These are phyloP conservation scores for Zoanthus sociatus DNA, from an alignment of 92 coral and sea anemone genomes.

Conservation along the genomic window DNA sequence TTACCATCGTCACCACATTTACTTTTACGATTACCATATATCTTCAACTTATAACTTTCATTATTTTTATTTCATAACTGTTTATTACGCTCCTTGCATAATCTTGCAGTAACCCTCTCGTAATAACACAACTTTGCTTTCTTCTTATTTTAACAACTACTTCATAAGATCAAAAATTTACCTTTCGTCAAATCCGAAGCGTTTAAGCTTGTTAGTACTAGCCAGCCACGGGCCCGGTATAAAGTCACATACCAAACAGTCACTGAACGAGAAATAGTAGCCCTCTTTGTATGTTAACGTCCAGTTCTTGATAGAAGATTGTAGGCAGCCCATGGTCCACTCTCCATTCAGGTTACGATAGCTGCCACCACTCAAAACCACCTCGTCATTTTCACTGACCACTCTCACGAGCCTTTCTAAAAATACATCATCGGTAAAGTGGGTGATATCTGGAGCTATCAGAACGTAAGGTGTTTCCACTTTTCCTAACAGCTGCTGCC, in stretches of 20 bases:
- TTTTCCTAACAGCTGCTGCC: slow-evolving; percentile 51
- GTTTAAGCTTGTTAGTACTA: slow-evolving; percentile 73
- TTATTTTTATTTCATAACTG: no score
- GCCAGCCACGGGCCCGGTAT: slow-evolving; percentile 94
- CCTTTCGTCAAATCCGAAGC: slow-evolving; percentile 78
- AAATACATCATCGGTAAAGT: slow-evolving; percentile 66
- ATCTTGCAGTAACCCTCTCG: no score
- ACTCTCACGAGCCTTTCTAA: slow-evolving; percentile 69
- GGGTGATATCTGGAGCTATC: slow-evolving; percentile 65
- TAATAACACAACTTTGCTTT: no score
- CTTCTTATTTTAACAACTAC: background rate
- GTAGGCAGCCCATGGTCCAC: slow-evolving; percentile 97
- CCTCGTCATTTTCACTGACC: slow-evolving; percentile 77
- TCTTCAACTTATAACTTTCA: no score
- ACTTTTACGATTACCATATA: no score
- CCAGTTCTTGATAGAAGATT: slow-evolving; percentile 85
- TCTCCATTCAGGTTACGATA: slow-evolving; percentile 81
- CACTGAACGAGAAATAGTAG: slow-evolving; percentile 85
- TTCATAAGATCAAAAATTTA: slow-evolving; percentile 30
- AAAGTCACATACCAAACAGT: slow-evolving; percentile 89
- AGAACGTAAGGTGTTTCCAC: slow-evolving; percentile 68
- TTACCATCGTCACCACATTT: no score
- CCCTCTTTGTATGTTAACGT: slow-evolving; percentile 84
- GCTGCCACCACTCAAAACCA: slow-evolving; percentile 84
- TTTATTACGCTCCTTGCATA: no score